Percentiles rank a stretch among this genome's conserved stretches.
phyloP scores from a whole-genome alignment of 2,888 invertebrate genomes.

The Erebia epiphron region DNA sequence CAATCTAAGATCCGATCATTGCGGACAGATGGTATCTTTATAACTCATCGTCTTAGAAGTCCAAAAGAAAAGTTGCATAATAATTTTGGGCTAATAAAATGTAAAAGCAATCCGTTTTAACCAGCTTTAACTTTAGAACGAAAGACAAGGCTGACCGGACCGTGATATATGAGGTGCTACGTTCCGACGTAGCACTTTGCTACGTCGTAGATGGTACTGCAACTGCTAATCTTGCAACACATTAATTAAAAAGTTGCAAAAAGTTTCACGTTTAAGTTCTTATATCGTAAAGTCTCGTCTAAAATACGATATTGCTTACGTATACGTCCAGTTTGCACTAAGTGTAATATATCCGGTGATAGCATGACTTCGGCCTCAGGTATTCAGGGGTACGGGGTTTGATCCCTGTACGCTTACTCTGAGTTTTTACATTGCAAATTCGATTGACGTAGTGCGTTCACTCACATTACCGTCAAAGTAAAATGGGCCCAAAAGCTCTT shows the following conservation, averaged over 20 bases:
- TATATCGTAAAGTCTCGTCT: not conserved
- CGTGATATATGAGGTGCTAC: slow-evolving; percentile 24
- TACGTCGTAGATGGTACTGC: slow-evolving; percentile 19
- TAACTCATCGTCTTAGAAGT: not conserved
- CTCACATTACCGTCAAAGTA: no score
- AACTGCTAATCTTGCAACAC: slow-evolving; percentile 22
- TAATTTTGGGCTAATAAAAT: not conserved
- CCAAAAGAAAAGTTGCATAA: not conserved
- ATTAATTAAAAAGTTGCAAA: slow-evolving; percentile 18
- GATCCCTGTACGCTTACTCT: no score
- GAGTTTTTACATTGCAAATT: no score
- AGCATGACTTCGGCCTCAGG: no score
- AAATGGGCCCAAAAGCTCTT: no score
- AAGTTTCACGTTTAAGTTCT: slow-evolving; percentile 9
- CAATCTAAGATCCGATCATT: no score
- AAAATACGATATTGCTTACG: not conserved
- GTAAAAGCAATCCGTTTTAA: slow-evolving; percentile 8
- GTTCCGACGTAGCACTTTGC: slow-evolving; percentile 17
- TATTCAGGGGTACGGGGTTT: no score
- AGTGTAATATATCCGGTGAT: no score
- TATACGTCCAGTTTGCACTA: not conserved
- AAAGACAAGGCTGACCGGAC: slow-evolving; percentile 9
- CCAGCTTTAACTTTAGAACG: slow-evolving; percentile 1
- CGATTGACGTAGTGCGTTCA: no score
- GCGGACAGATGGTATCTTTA: no score